Base-by-base conservation (phyloP, 2,888 invertebrate species). In the Macroteleia sp. region DNA sequence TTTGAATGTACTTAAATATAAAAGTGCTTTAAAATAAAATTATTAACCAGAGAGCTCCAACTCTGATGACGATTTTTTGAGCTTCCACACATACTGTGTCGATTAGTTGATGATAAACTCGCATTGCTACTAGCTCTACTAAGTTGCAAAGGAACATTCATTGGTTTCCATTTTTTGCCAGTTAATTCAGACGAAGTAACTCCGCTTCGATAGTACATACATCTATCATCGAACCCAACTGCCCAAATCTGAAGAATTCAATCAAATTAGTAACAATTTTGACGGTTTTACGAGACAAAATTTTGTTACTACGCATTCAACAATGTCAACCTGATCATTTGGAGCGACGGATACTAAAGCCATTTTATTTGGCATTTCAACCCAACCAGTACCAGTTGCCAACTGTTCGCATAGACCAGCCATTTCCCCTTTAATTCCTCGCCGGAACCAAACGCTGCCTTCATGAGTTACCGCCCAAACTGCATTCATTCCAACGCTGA, bases 301-400 rank as follows among this genome's bases (percentile, higher is more conserved):
- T n/a, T n/a, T n/a, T n/a, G n/a, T n/a, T n/a, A n/a, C n/a, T n/a
- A n/a, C n/a, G n/a, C n/a, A n/a, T n/a, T n/a, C n/a, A n/a, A n/a
- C n/a, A n/a, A n/a, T n/a, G n/a, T n/a, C n/a, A 82, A 93, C 93
- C 93, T 98, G 97, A 92, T 98, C 97, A 92, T 96, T 96, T 10
- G 95, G 93, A 28, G 97, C 95, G 66, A 97, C 96, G n/a, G 97
- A 96, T 46, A 98, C 93, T 87, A 95, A 93, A 17, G 94, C 93
- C 94, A 98, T 96, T 89, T 95, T 94, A 44, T 96, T 97, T 75
- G 96, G 95, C 94, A 98, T 97, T 93, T 97, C 96, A 22, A 97
- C 94, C 98, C 98, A 98, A 20, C 96, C 95, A 86, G 93, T 95
- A 3, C 97, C 97, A 85, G 94, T 95, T 6, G 96, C 96, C 69